Conservation (phyloP, 2,113 vertebrate species). For the Formicarius rufipectus region DNA sequence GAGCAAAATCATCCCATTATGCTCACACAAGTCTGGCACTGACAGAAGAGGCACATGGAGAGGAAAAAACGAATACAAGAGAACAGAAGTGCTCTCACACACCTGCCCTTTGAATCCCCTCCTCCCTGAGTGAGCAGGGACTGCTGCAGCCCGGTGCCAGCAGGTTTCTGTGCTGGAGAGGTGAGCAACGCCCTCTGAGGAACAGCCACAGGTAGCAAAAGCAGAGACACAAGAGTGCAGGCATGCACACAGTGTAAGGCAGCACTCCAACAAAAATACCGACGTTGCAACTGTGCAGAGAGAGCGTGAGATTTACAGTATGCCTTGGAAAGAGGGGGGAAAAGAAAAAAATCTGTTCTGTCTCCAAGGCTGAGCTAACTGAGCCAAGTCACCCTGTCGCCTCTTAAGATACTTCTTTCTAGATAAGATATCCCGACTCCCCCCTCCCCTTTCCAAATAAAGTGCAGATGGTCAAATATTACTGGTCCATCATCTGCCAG, state of each 20-base stretch:
- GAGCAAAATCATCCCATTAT: not conserved
- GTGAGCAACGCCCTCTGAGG: not conserved
- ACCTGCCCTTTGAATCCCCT: not conserved
- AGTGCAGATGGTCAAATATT: constrained; percentile 78
- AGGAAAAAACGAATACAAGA: not conserved
- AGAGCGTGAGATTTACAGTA: not conserved
- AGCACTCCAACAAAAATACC: constrained; percentile 6
- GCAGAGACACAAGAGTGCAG: not conserved
- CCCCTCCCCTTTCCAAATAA: constrained; percentile 69
- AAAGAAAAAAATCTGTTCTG: not conserved
- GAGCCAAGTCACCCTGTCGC: constrained; percentile 30
- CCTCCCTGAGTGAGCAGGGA: accelerated
- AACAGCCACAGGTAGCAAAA: not conserved
- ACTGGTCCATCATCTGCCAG: constrained; percentile 73
- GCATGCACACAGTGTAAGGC: not conserved
- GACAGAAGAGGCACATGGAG: not conserved
- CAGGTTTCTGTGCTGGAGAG: not conserved
- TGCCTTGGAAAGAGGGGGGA: not conserved
- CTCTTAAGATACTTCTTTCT: constrained; percentile 62
- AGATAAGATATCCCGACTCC: constrained; percentile 8
- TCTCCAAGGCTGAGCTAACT: constrained; percentile 48
- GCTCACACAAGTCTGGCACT: not conserved
- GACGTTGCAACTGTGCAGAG: constrained; percentile 1
- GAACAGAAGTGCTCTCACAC: not conserved
- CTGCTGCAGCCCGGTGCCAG: not conserved